phyloP scores from a whole-genome alignment of 1,140 invertebrate genomes.

The Lepidostoma basale region DNA sequence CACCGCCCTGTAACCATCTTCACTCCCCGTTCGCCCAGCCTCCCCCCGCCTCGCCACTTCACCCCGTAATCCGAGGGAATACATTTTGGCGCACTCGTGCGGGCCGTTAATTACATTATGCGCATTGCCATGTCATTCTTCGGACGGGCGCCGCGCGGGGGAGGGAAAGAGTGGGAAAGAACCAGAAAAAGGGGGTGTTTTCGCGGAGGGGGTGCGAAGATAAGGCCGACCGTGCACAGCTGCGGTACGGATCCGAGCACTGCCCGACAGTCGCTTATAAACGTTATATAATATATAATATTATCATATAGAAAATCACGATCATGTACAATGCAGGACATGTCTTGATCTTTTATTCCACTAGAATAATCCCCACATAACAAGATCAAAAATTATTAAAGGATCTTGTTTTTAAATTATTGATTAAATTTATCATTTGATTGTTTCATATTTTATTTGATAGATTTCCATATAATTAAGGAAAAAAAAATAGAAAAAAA shows the following conservation, averaged over 20 bases:
- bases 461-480: too few relatives aligned
- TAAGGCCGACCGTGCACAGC: background rate
- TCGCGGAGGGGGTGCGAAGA: conserved; percentile 22
- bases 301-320: too few relatives aligned
- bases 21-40: background rate
- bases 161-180: conserved; percentile 36
- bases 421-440: too few relatives aligned
- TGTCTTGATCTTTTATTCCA: too few relatives aligned
- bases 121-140: conserved; percentile 48
- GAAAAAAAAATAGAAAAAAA: too few relatives aligned
- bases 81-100: conserved; percentile 47
- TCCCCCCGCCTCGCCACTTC: conserved; percentile 9
- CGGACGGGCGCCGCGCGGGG: conserved; percentile 29
- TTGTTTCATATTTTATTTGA: too few relatives aligned
- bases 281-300: too few relatives aligned
- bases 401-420: too few relatives aligned
- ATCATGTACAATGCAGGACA: too few relatives aligned
- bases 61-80: conserved; percentile 42
- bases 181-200: conserved; percentile 43
- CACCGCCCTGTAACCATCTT: background rate
- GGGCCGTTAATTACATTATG: conserved; percentile 48
- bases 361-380: too few relatives aligned
- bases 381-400: too few relatives aligned
- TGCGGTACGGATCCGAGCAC: background rate
- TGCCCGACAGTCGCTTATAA: too few relatives aligned